A percentile compares a stretch with the other conserved stretches of the same genome.
These are phyloP conservation scores for Pteria penguin DNA, from an alignment of 2,888 invertebrate species.

Conservation along the genomic window DNA sequence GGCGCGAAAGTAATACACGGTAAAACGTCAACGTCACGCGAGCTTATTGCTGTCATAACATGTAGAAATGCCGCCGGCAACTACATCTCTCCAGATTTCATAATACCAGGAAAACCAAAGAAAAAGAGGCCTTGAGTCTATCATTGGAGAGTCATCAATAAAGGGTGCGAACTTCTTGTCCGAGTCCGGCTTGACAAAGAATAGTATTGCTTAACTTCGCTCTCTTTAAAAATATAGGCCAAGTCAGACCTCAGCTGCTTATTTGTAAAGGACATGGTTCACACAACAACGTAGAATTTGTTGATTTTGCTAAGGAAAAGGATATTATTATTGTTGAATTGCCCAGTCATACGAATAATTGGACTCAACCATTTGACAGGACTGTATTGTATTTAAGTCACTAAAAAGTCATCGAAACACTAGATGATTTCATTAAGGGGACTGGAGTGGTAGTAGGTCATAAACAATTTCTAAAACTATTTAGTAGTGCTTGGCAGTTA, in stretches of 20 bases:
- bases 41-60: conserved; percentile 28
- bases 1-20: conserved; percentile 31
- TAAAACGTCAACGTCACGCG: conserved; percentile 4
- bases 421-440: conserved; percentile 29
- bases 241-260: conserved; percentile 16
- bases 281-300: conserved; percentile 13
- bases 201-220: conserved; percentile 30
- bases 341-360: conserved; percentile 40
- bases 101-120: conserved; percentile 39
- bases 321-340: conserved; percentile 6
- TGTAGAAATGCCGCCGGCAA: conserved; percentile 38
- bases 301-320: conserved; percentile 5
- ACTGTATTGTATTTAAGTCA: conserved; percentile 47
- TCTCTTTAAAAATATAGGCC: conserved; percentile 25
- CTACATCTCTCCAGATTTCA: conserved; percentile 26
- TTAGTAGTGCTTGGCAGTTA: conserved; percentile 28
- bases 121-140: conserved; percentile 1
- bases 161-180: conserved; percentile 21
- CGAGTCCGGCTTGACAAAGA: conserved; percentile 40
- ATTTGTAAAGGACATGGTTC: conserved; percentile 20
- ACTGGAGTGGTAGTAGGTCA: conserved; percentile 41
- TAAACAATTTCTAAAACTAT: conserved; percentile 27
- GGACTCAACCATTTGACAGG: conserved; percentile 46
- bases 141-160: background rate
- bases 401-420: conserved; percentile 18